Conservation (phyloP, 2,797 vertebrate genomes). For the Erithacus rubecula region DNA sequence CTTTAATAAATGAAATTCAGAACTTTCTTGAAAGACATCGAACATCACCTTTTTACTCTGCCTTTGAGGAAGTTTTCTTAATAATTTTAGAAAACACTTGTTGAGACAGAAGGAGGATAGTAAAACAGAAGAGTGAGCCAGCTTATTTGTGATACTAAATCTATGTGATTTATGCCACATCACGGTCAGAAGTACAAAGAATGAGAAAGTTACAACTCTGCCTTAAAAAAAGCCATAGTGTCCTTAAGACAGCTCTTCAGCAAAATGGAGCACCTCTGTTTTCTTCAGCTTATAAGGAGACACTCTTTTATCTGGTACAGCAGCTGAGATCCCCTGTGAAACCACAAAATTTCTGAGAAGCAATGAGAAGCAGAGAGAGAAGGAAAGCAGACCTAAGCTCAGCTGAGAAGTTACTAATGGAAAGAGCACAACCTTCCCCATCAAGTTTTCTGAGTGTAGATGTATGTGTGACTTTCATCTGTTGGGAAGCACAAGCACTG, state of each 20-base stretch:
- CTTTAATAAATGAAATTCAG: background rate
- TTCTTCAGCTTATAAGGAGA: background rate
- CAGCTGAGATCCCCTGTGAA: background rate
- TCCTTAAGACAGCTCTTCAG: background rate
- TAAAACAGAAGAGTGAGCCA: background rate
- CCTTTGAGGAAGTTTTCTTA: background rate
- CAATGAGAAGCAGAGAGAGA: background rate
- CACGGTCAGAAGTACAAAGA: background rate
- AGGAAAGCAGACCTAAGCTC: background rate
- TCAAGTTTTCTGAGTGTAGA: background rate
- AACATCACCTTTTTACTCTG: background rate
- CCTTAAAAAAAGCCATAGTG: background rate
- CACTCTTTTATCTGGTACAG: background rate
- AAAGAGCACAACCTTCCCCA: background rate
- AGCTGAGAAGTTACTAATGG: background rate
- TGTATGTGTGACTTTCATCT: background rate
- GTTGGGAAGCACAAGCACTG: background rate
- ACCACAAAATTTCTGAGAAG: background rate
- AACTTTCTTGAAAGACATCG: background rate
- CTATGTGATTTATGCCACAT: background rate
- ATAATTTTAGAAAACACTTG: background rate
- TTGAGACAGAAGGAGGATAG: background rate
- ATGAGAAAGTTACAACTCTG: background rate
- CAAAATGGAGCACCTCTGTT: background rate
- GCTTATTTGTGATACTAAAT: background rate